Base-by-base conservation (phyloP, 1,140 invertebrate genomes). In the Orchestia grillus region DNA sequence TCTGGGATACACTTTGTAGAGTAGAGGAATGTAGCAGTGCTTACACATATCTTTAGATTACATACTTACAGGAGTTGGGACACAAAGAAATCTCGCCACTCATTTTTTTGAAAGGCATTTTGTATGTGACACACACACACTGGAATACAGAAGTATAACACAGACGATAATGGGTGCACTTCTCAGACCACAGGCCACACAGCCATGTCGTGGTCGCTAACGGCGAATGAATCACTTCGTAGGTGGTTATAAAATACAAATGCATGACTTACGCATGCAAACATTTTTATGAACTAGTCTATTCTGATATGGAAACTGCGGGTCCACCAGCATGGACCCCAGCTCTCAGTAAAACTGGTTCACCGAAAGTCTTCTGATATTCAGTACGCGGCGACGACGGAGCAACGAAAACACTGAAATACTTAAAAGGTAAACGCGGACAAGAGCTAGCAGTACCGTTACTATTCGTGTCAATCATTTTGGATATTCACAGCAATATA, bases 241-340 rank as follows among this genome's bases (percentile, higher is more conserved):
- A 77, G 62, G 62, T 77, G 62, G 62, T 77, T 77, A n/a, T n/a
- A n/a, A n/a, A n/a, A n/a, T n/a, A 77, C 62, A 77, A 77, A 77
- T 77, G 62, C 62, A 77, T 77, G 62, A 77, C 62, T 53, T 19
- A 77, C 62, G 62, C 62, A 77, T 28, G 62, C 28, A 77, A 77
- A 77, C 36, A 77, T 77, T 19, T 77, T 8, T 77, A 77, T 77
- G 11, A 77, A 77, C 62, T 77, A 77, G 28, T 77, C 62, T 77
- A 77, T 77, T 36, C 62, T 77, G 62, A 77, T 77, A 77, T 77
- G 62, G 19, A 77, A 77, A 77, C 62, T 28, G 11, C 19, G 19
- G 3, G 36, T 77, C 15, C 11, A 36, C 62, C 28, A 3, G 28
- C 28, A 77, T 28, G 3, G 15, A 36, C 62, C 36, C 28, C 1